Evolutionary conservation across 2,797 vertebrate genomes (phyloP), one percentile per base, ranked within the genome.

Genomic region (Darevskia mixta): DNA sequence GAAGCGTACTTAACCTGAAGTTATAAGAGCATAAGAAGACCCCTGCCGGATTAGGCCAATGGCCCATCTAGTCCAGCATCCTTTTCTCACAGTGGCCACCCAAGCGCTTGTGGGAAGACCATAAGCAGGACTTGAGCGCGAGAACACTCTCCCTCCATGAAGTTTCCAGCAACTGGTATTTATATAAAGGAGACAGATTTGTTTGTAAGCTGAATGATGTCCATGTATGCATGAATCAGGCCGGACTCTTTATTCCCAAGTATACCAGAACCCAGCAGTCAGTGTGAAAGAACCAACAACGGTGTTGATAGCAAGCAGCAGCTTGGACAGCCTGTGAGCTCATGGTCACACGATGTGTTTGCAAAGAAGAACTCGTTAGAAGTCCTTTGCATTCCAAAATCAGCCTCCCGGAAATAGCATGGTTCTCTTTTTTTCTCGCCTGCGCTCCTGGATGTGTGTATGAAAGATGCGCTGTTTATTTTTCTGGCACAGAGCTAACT

Each of bases 401-500:
- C 92, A 95, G 81, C 86, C 84, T 95, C 90, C 86, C 81, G 95
- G 92, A 95, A 95, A 94, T 93, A 85, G 72, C 89, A 87, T 92
- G 85, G 86, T 90, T 94, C 67, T 72, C 35, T 45, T 92, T 82
- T 89, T 92, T 82, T 89, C 81, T 81, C 86, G 61, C 61, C 35
- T 82, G n/a, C 77, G 94, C 35, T 92, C 61, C 61, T 81, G 13
- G 0, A 4, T 90, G 58, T 91, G 89, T 88, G 83, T 83, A 86
- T 93, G 92, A 89, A 96, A 95, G 89, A 95, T 95, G 91, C 79
- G 84, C 88, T 95, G 88, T 95, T 97, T 94, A 90, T 94, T 96
- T 96, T 96, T 94, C 93, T 97, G 95, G 93, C 91, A 91, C 86
- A 88, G 77, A 91, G 77, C 89, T 94, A 87, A 88, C 75, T 95